Evolutionary conservation across 2,888 invertebrate genomes (phyloP).

Genomic region (Apamea monoglypha): DNA sequence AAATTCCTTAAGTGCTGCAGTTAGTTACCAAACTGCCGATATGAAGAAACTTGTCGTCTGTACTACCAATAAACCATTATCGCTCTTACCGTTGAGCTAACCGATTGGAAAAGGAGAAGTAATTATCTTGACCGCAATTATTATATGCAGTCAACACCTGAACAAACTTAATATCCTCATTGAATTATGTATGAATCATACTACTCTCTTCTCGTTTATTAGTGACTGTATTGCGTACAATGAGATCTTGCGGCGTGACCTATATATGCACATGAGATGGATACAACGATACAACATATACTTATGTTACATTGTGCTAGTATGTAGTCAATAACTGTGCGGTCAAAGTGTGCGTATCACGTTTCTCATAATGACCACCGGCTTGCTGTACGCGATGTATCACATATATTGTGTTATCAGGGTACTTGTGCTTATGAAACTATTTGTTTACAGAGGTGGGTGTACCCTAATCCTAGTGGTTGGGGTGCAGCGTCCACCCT

Average conservation of each 20-base stretch:
- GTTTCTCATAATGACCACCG: constrained; percentile 50
- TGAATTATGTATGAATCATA: constrained; percentile 35
- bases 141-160: constrained; percentile 35
- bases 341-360: constrained; percentile 63
- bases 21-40: constrained; percentile 1
- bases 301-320: constrained; percentile 23
- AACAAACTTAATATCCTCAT: constrained; percentile 22
- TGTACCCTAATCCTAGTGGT: constrained; percentile 78
- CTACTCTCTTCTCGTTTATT: constrained; percentile 1
- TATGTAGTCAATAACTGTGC: constrained; percentile 37
- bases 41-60: background rate
- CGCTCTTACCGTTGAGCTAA: background rate
- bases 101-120: constrained; percentile 11
- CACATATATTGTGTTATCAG: constrained; percentile 53
- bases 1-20: background rate
- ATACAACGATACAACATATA: constrained; percentile 16
- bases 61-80: constrained; percentile 3
- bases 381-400: constrained; percentile 39
- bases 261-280: constrained; percentile 38
- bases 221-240: constrained; percentile 21
- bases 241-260: constrained; percentile 42
- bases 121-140: constrained; percentile 15
- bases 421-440: constrained; percentile 64
- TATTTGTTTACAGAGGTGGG: constrained; percentile 79
- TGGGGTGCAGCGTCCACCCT: constrained; percentile 77